Evolutionary conservation across 2,888 invertebrate species (phyloP), one percentile per base, ranked within the genome.

Genomic region (Gastrophysa polygoni): DNA sequence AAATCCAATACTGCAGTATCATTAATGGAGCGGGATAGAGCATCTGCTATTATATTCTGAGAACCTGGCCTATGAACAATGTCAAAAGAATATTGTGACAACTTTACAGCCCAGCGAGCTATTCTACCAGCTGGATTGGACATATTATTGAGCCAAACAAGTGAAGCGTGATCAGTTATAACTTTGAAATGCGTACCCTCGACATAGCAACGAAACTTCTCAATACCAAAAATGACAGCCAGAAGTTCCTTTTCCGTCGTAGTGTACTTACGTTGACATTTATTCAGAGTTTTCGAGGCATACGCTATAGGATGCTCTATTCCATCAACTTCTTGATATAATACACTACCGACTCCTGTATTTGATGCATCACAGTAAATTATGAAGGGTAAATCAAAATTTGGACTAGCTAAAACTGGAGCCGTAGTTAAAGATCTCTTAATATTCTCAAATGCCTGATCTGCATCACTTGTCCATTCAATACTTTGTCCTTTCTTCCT

Each of bases 81-180:
- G 7, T 59, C 57, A 55, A 75, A 64, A 21, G 55, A 32, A 67
- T 70, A 63, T 66, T 58, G 64, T 11, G 67, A 59, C 1, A 65
- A 7, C 7, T 61, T 59, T 8, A 71, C 28, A 8, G 20, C 59
- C 68, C 73, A 77, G n/a, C 16, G 52, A 0, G 74, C 72, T 16
- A 77, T 32, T 16, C 74, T 44, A 1, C 73, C 77, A 48, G 68
- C 68, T 0, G 75, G 68, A 18, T 73, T 72, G 44, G 72, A 71
- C 49, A 74, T 59, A 4, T 59, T 61, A 67, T 71, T 61, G 0
- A 77, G 58, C 73, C 73, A 75, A 28, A 67, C 54, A 0, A 77
- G 54, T 5, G 71, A 70, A n/a, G 64, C 58, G 34, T 73, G 71
- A 61, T 75, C 75, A 1, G 75, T 67, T 32, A 68, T 50, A 8